Evolutionary conservation across 37 sponge, comb jelly and placozoan species (phyloP).

Genomic region (Agelas oroides): DNA sequence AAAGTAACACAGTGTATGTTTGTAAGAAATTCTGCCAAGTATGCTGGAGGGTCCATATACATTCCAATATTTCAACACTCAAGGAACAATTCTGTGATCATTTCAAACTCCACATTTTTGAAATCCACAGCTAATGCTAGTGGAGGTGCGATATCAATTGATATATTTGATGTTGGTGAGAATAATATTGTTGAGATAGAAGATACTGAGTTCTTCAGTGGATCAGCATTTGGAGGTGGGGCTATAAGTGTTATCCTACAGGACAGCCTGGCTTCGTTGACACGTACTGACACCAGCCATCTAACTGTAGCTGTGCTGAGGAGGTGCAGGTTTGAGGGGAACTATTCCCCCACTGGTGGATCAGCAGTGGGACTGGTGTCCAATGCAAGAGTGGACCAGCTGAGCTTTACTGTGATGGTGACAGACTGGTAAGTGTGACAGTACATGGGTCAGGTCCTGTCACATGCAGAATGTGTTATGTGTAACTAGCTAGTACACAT

Average conservation of each 20-base stretch:
- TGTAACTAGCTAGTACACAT: too few species aligned
- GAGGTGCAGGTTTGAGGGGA: slow-evolving; percentile 46
- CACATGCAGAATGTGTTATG: too few species aligned
- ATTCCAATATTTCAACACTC: slow-evolving; percentile 4
- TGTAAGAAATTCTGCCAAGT: slow-evolving; percentile 43
- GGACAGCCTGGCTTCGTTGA: neutral
- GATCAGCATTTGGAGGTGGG: slow-evolving; percentile 62
- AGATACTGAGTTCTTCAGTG: slow-evolving; percentile 24
- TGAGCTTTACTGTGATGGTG: slow-evolving; percentile 3
- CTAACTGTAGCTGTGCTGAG: neutral
- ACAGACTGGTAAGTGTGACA: slow-evolving; percentile 47
- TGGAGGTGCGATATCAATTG: slow-evolving; percentile 64
- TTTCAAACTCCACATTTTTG: slow-evolving; percentile 23
- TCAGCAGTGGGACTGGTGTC: slow-evolving; percentile 63
- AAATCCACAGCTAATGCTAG: slow-evolving; percentile 7
- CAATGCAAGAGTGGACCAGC: slow-evolving; percentile 36
- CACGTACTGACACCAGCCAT: neutral
- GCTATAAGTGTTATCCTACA: slow-evolving; percentile 6
- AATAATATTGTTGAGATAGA: slow-evolving; percentile 17
- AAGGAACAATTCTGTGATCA: slow-evolving; percentile 16
- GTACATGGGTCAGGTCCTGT: too few species aligned
- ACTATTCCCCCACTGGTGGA: slow-evolving; percentile 56
- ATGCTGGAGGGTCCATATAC: slow-evolving; percentile 47
- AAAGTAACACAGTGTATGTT: slow-evolving; percentile 18
- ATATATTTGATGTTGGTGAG: slow-evolving; percentile 30